Base-by-base conservation (phyloP, 2,888 invertebrate species). In the Stratiomys singularior region DNA sequence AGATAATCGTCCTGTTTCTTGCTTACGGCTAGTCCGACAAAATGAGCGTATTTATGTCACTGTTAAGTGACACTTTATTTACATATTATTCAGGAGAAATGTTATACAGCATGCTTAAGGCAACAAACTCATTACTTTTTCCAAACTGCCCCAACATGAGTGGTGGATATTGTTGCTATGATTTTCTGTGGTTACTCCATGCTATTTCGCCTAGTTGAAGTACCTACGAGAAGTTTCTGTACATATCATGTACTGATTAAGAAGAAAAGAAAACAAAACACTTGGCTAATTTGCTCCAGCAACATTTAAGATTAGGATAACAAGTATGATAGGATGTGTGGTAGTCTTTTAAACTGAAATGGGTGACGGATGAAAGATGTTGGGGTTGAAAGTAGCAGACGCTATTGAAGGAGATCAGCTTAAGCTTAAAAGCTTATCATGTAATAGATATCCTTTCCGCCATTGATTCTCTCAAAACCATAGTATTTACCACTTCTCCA, bases 41-140 rank as follows among this genome's bases (percentile, higher is more conserved):
- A 72, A 71, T 47, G 47, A 47, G 71, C 28, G n/a, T 72, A 72
- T 72, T 56, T 72, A 56, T 52, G 56, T 56, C 15, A n/a, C 30
- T 28, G 30, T 76, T 71, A 78, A 78, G 76, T 78, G 78, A 78
- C 78, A 78, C 76, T 76, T 76, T 76, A 78, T 78, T 78, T 78
- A 69, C 76, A 78, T 78, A 76, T 78, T 78, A 78, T 76, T 71
- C 69, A 78, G 60, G 76, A 69, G 56, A 78, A 60, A 76, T 44
- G 71, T 76, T 30, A n/a, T 37, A 37, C 37, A 37, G 9, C 58
- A 58, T 77, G 76, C 78, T 76, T 78, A 67, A 76, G 78, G 78
- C 78, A 37, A 78, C 52, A 58, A 76, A 60, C 78, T 78, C 76
- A 78, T 78, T 78, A 78, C 76, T 76, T 52, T 56, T 72, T 72